These are phyloP conservation scores for Pseudeuparius sepicola DNA, from an alignment of 2,888 invertebrate species.

Conservation along the genomic window DNA sequence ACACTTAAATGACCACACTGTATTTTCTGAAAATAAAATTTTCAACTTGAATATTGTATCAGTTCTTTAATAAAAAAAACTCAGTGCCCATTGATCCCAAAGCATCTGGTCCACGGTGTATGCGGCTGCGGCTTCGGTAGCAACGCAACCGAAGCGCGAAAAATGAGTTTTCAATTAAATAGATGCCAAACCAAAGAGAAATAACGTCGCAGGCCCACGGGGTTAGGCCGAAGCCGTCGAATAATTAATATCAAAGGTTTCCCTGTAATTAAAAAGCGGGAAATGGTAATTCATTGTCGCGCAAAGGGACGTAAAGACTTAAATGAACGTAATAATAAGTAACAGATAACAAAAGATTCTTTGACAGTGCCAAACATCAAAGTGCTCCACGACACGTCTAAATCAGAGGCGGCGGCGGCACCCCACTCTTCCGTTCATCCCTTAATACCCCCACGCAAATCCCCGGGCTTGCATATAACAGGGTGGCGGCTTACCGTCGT, in stretches of 20 bases:
- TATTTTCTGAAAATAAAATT: too few species aligned
- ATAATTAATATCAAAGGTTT: slow-evolving; percentile 36
- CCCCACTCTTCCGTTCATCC: slow-evolving; percentile 36
- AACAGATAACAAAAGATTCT: slow-evolving; percentile 40
- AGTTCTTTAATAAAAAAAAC: too few species aligned
- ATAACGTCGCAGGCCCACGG: too few species aligned
- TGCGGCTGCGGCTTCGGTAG: too few species aligned
- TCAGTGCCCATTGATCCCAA: too few species aligned
- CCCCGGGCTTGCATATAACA: slow-evolving; percentile 36
- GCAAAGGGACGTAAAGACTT: slow-evolving; percentile 34
- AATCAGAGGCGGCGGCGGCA: slow-evolving; percentile 23
- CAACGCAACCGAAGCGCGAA: too few species aligned
- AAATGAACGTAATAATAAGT: slow-evolving; percentile 41
- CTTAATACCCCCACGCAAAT: slow-evolving; percentile 39
- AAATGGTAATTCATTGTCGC: slow-evolving; percentile 39
- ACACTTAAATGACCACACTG: too few species aligned
- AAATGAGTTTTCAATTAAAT: too few species aligned
- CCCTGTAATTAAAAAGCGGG: slow-evolving; percentile 39
- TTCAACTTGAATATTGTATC: too few species aligned
- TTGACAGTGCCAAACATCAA: slow-evolving; percentile 39
- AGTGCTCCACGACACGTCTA: slow-evolving; percentile 36
- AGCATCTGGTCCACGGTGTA: too few species aligned
- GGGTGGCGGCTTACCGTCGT: slow-evolving; percentile 37
- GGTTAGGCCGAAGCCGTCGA: too few species aligned
- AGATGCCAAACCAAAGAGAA: too few species aligned